Conservation (phyloP, 2,888 invertebrate species). For the Eristalinus sepulchralis region DNA sequence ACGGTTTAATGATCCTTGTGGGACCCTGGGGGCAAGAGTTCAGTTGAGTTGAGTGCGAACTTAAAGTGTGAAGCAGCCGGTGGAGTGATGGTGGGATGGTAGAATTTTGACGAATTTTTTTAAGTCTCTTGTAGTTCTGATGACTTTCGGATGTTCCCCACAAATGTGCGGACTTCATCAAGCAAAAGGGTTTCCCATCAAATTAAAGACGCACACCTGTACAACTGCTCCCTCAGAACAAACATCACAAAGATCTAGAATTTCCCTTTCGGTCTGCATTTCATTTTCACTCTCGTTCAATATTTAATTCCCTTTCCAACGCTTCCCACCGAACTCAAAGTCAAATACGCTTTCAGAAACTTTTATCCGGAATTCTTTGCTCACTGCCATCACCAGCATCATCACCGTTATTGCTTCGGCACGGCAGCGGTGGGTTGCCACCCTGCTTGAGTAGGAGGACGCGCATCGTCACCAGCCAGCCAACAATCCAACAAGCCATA, state of each 20-base stretch:
- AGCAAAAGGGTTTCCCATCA: background rate
- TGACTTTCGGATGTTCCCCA: background rate
- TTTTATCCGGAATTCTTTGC: conserved; percentile 51
- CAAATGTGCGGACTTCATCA: background rate
- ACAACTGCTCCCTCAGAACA: conserved; percentile 32
- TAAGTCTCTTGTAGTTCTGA: no score
- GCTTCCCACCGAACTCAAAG: conserved; percentile 60
- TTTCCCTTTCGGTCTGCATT: conserved; percentile 43
- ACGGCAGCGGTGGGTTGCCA: background rate
- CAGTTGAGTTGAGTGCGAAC: background rate
- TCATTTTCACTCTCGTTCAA: conserved; percentile 64
- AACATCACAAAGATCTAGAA: conserved; percentile 12
- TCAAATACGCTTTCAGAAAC: conserved; percentile 63
- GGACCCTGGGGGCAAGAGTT: background rate
- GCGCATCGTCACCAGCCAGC: conserved; percentile 8
- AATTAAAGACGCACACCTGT: conserved; percentile 6
- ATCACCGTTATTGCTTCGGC: background rate
- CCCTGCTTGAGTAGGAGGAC: background rate
- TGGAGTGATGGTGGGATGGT: background rate
- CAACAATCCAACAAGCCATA: conserved; percentile 47
- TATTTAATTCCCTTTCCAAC: conserved; percentile 61
- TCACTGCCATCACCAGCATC: conserved; percentile 20
- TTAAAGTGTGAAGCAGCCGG: background rate
- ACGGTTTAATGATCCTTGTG: conserved; percentile 38
- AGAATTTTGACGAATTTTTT: background rate